Evolutionary conservation across 2,888 invertebrate genomes (phyloP), one percentile per base, ranked within the genome.

Genomic region (Lasius platythorax): DNA sequence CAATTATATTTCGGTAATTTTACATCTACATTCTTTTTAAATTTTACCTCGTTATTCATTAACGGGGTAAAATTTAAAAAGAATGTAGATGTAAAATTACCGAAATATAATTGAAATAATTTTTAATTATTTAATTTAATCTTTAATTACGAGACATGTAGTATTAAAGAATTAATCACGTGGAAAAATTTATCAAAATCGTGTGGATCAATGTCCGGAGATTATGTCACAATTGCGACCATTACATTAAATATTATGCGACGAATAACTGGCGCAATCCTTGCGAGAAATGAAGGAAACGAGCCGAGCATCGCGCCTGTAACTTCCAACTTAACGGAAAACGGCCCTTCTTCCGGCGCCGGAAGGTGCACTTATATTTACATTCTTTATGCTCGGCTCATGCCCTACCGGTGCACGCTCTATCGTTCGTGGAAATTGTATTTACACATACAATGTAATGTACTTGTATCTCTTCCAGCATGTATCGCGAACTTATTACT

Each of bases 321-420:
- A 50, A 50, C 18, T 33, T 74, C 37, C 43, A 58, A 61, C 58
- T 83, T 87, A 87, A 87, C 82, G 85, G 87, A 85, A 87, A 87
- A 78, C 66, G 28, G n/a, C 28, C n/a, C 23, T 67, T 67, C 81
- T 58, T 33, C n/a, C 18, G 28, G 46, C 40, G 33, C 73, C 74
- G 78, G 78, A 88, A 84, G 82, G 61, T 33, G 64, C 33, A 72
- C 50, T 84, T 84, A 85, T 46, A 11, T 37, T 15, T 30, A 18
- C 23, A 28, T 83, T 50, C 50, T 50, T 85, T 72, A 56, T 5
- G 58, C 66, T 43, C 30, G 37, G 23, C 28, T 63, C 64, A 50
- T 18, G 11, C 56, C n/a, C 37, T 37, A 37, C 5, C 56, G 12
- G n/a, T 53, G 72, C 50, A 53, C 37, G 50, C 78, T 66, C 30